Evolutionary conservation across 2,888 invertebrate species (phyloP).

Genomic region (Proisotoma minuta): DNA sequence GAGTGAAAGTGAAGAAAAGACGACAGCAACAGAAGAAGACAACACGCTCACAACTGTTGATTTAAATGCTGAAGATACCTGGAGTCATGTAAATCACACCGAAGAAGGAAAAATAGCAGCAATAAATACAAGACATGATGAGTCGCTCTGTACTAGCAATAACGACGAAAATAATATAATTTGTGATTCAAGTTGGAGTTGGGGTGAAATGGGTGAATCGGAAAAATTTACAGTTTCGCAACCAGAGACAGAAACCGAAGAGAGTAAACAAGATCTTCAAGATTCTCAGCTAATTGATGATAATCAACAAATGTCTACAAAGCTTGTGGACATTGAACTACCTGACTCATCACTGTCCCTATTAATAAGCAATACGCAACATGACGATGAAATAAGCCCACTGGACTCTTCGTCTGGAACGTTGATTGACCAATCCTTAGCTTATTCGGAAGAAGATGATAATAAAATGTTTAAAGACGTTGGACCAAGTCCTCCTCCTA

Average conservation of each 20-base stretch:
- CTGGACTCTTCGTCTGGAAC: not conserved
- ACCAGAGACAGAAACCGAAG: too few relatives aligned
- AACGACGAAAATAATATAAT: too few relatives aligned
- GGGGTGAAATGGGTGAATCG: not conserved
- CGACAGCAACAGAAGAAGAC: too few relatives aligned
- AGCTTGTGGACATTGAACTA: not conserved
- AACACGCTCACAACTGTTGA: not conserved
- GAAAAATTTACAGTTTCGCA: too few relatives aligned
- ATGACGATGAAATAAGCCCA: slow-evolving; percentile 1
- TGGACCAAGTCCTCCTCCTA: slow-evolving; percentile 10
- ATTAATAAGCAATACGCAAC: not conserved
- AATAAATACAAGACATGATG: too few relatives aligned
- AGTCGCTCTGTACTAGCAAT: too few relatives aligned
- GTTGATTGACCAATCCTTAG: not conserved
- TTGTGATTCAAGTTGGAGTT: not conserved
- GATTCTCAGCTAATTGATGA: too few relatives aligned
- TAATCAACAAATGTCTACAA: too few relatives aligned
- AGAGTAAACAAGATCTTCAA: too few relatives aligned
- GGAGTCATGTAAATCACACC: too few relatives aligned
- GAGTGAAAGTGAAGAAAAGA: not conserved
- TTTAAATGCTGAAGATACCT: not conserved
- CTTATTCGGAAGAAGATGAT: not conserved
- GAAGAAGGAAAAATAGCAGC: too few relatives aligned
- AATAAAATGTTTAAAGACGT: not conserved
- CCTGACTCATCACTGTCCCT: not conserved